phyloP scores from a whole-genome alignment of 1,140 invertebrate genomes.

The Zaprionus africanus region DNA sequence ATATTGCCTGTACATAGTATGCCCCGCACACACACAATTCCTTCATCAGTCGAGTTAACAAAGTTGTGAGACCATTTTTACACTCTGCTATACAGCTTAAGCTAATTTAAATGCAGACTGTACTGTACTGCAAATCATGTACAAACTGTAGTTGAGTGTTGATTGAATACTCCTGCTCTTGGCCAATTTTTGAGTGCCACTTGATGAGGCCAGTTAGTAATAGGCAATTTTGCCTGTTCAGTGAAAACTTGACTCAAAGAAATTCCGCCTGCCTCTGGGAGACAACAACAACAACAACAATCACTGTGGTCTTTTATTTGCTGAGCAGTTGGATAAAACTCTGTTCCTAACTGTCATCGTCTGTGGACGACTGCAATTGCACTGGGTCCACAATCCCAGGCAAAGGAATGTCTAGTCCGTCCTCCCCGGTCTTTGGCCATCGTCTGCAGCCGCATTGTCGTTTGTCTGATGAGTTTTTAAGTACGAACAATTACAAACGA shows the following conservation, averaged over 20 bases:
- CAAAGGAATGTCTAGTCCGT: constrained; percentile 1
- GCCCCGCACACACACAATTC: constrained; percentile 26
- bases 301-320: constrained; percentile 3
- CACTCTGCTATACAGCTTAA: constrained; percentile 4
- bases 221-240: constrained; percentile 3
- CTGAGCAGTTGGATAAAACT: constrained; percentile 36
- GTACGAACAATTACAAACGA: constrained; percentile 78
- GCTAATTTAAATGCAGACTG: constrained; percentile 66
- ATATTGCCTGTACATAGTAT: constrained; percentile 28
- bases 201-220: constrained; percentile 39
- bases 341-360: constrained; percentile 28
- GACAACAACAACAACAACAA: constrained; percentile 14
- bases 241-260: constrained; percentile 28
- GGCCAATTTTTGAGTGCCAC: constrained; percentile 42
- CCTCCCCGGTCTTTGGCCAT: constrained; percentile 16
- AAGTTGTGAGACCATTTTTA: constrained; percentile 48
- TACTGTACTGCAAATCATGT: constrained; percentile 19
- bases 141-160: constrained; percentile 52
- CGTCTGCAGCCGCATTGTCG: constrained; percentile 65
- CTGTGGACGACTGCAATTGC: constrained; percentile 38
- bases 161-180: constrained; percentile 62
- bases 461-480: constrained; percentile 82
- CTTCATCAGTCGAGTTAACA: constrained; percentile 64
- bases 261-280: constrained; percentile 9
- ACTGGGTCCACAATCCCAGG: constrained; percentile 15